A percentile compares a stretch with the other conserved stretches of the same genome.
These are phyloP conservation scores for Netelia fuscicornis DNA, from an alignment of 2,888 invertebrate genomes.

Conservation along the genomic window DNA sequence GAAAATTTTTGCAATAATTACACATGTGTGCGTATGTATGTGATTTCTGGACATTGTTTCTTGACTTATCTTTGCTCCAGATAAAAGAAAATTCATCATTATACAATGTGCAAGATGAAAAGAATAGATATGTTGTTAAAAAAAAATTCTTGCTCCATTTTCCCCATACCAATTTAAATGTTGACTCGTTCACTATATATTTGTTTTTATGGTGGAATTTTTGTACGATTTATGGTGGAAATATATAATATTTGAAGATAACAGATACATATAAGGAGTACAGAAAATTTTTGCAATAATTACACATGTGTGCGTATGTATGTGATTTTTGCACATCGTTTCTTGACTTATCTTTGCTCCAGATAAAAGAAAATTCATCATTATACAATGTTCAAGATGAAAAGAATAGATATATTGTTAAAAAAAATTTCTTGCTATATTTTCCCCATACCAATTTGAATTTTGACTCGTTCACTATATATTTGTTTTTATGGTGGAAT, in stretches of 20 bases:
- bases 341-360: constrained; percentile 22
- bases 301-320: not conserved
- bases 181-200: not conserved
- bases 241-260: too few relatives aligned
- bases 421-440: not conserved
- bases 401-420: not conserved
- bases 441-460: not conserved
- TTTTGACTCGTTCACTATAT: constrained; percentile 1
- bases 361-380: not conserved
- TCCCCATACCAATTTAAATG: not conserved
- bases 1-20: not conserved
- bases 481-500: not conserved
- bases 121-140: not conserved
- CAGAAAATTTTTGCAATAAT: not conserved
- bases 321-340: constrained; percentile 12
- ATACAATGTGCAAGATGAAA: not conserved
- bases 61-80: constrained; percentile 22
- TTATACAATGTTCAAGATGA: not conserved
- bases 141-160: not conserved
- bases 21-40: not conserved
- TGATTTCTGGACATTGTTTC: constrained; percentile 2
- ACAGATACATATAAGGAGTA: not conserved
- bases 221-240: not conserved
- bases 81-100: not conserved
- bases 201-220: not conserved